Base-by-base conservation (phyloP, 2,888 invertebrate genomes). In the Amblyteles armatorius region DNA sequence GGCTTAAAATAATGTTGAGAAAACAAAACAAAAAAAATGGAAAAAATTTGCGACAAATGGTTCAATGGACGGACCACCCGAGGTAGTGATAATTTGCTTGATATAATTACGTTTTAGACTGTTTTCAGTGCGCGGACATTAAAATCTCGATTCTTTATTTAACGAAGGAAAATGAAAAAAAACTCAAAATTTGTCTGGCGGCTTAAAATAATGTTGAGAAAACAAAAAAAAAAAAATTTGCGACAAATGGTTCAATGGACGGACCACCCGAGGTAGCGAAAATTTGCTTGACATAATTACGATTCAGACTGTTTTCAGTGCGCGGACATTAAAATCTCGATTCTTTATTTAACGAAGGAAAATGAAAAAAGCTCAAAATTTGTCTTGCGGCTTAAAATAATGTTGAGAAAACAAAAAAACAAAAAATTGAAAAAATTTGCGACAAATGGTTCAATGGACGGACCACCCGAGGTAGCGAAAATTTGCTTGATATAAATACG, bases 51-150 rank as follows among this genome's bases (percentile, higher is more conserved):
- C 63, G 69, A 79, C 79, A 76, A 74, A 83, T 33, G 79, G 40
- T 55, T 33, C 33, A 33, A 36, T 65, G 36, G 33, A 36, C 11
- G 65, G 91, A 91, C 91, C 91, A 91, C 91, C 91, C 90, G 89
- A 90, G 76, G 90, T 85, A 88, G 73, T 77, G 16, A 3, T 33
- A 40, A 86, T 88, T 89, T 76, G 86, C 87, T 88, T 84, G 89
- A 90, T 88, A 91, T 90, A 90, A 91, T 92, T 91, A 91, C 88
- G 88, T n/a, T n/a, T n/a, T n/a, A n/a, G n/a, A n/a, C n/a, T n/a
- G n/a, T n/a, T n/a, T n/a, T n/a, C n/a, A n/a, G n/a, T n/a, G n/a
- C n/a, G n/a, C n/a, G n/a, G n/a, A n/a, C n/a, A n/a, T n/a, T n/a
- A n/a, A n/a, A n/a, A n/a, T n/a, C n/a, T n/a, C n/a, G n/a, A n/a